Evolutionary conservation across 1,140 invertebrate genomes (phyloP).

Genomic region (Colletes latitarsis): DNA sequence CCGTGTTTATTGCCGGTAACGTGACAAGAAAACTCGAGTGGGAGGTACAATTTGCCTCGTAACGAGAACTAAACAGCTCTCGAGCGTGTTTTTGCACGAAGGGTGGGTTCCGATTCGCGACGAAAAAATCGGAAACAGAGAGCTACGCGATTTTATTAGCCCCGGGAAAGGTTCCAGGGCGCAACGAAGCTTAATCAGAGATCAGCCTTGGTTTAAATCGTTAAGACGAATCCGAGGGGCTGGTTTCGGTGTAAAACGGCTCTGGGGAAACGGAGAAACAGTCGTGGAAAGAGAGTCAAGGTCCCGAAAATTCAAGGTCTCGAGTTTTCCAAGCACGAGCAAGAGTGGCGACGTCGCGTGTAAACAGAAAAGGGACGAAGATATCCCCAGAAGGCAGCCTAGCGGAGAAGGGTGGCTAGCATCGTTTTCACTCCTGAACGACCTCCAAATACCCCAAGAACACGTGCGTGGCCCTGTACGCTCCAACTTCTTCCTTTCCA

Average conservation of each 20-base stretch:
- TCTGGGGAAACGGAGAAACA: not conserved
- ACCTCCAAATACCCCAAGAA: conserved; percentile 63
- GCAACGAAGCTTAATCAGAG: not conserved
- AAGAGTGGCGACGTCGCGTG: too few species aligned
- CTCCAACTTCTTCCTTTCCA: conserved; percentile 35
- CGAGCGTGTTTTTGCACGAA: not conserved
- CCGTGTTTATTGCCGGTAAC: not conserved
- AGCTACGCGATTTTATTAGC: not conserved
- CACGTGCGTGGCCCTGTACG: conserved; percentile 52
- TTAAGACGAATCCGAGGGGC: not conserved
- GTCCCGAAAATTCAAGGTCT: conserved; percentile 18
- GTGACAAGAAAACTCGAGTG: conserved; percentile 24
- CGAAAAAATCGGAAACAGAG: not conserved
- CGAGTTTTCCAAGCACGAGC: conserved; percentile 25
- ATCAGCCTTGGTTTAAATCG: not conserved
- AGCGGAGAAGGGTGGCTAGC: not conserved
- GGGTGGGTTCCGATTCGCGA: not conserved
- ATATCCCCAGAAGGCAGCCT: not conserved
- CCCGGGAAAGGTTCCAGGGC: too few species aligned
- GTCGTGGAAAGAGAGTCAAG: not conserved
- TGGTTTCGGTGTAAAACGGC: not conserved
- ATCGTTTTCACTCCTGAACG: conserved; percentile 51
- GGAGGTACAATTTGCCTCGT: not conserved
- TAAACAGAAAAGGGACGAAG: not conserved
- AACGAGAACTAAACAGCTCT: conserved; percentile 26